A percentile compares a stretch with the other conserved stretches of the same genome.
phyloP scores from a whole-genome alignment of 53 echinoderm and acorn worm genomes.

The Actinopyga echinites region DNA sequence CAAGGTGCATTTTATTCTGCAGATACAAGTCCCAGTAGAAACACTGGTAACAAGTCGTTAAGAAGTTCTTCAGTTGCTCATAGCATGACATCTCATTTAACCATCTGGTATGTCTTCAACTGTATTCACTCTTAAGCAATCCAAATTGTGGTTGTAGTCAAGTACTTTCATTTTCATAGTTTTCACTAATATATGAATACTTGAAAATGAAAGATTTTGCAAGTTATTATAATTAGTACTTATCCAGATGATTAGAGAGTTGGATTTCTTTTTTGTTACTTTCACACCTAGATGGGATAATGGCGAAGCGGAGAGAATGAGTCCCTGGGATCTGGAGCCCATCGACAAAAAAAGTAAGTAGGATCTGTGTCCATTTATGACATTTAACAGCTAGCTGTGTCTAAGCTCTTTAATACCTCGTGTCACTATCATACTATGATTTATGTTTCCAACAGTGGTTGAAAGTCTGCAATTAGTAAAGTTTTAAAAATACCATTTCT shows the following conservation, averaged over 20 bases:
- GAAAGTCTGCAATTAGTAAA: too few species aligned
- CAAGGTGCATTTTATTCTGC: too few species aligned
- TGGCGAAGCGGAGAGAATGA: constrained; percentile 90
- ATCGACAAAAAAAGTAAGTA: constrained; percentile 86
- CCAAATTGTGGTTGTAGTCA: background rate
- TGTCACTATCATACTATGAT: too few species aligned
- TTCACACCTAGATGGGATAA: constrained; percentile 86
- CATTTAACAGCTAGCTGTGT: too few species aligned
- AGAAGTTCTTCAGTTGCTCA: too few species aligned
- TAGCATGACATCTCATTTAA: background rate
- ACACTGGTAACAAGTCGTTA: too few species aligned
- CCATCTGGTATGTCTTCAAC: background rate
- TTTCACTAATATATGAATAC: background rate
- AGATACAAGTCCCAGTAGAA: too few species aligned
- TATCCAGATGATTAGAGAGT: background rate
- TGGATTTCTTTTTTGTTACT: background rate
- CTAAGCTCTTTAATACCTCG: too few species aligned
- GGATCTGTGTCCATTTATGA: too few species aligned
- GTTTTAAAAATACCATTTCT: too few species aligned
- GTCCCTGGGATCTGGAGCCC: constrained; percentile 92
- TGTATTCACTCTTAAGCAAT: background rate
- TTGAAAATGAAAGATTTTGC: background rate
- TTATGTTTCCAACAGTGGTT: too few species aligned
- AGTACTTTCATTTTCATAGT: background rate
- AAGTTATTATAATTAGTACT: background rate